These are phyloP conservation scores for Eupithecia pulchellata DNA, from an alignment of 2,888 invertebrate species.

Conservation along the genomic window DNA sequence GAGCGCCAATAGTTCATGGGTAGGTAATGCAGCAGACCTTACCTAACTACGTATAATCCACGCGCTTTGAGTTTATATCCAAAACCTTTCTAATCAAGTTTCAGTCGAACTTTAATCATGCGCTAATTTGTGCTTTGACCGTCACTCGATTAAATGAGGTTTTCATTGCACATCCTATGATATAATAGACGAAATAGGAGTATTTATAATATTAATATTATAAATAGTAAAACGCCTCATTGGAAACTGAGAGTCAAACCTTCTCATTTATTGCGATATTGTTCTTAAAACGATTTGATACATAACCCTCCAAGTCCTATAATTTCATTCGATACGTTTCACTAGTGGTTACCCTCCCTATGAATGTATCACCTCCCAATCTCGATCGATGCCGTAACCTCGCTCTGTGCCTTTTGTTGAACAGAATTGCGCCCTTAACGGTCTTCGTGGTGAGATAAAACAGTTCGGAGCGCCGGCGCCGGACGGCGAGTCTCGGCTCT, in stretches of 20 bases:
- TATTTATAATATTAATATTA: too few relatives aligned
- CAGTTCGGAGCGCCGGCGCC: not conserved
- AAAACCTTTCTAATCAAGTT: too few relatives aligned
- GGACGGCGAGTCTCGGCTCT: slow-evolving; percentile 55
- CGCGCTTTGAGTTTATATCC: too few relatives aligned
- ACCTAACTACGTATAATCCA: too few relatives aligned
- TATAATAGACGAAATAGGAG: too few relatives aligned
- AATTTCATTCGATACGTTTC: not conserved
- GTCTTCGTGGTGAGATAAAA: slow-evolving; percentile 8
- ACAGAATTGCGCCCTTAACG: not conserved
- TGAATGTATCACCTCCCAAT: not conserved
- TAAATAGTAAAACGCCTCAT: too few relatives aligned
- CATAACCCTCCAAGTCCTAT: not conserved
- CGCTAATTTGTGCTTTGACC: not conserved
- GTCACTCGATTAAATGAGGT: not conserved
- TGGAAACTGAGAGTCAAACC: too few relatives aligned
- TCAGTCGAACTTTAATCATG: not conserved
- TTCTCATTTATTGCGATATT: too few relatives aligned
- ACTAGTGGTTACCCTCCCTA: not conserved
- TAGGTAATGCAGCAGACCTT: too few relatives aligned
- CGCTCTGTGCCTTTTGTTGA: not conserved
- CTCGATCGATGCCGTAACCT: not conserved
- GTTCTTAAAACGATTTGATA: too few relatives aligned
- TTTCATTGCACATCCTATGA: not conserved
- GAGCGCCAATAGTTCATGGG: too few relatives aligned